phyloP scores from a whole-genome alignment of 53 echinoderm and acorn worm genomes.

The Henricia sp. region DNA sequence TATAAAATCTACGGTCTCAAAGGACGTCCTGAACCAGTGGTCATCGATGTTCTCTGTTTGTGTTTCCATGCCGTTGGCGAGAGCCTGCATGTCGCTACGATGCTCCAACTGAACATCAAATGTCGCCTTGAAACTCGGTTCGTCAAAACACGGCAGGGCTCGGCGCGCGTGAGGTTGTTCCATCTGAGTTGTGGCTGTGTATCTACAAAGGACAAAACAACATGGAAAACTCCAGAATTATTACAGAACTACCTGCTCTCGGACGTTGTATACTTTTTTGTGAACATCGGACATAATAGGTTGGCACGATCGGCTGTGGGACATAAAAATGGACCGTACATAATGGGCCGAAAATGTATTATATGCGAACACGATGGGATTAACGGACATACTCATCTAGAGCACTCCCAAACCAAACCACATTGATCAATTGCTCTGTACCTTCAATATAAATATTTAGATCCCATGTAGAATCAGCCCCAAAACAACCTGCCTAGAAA shows the following conservation, averaged over 20 bases:
- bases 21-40: conserved; percentile 63
- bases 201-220: background rate
- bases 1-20: conserved; percentile 63
- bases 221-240: background rate
- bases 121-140: conserved; percentile 61
- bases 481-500: no score
- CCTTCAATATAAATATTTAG: no score
- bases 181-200: conserved; percentile 45
- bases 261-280: background rate
- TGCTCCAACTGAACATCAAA: conserved; percentile 65
- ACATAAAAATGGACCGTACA: background rate
- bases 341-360: no score
- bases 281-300: no score
- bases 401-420: no score
- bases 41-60: conserved; percentile 31
- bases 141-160: conserved; percentile 61
- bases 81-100: conserved; percentile 40
- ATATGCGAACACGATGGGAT: no score
- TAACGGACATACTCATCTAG: no score
- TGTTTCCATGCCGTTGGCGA: conserved; percentile 58
- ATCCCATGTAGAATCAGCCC: no score
- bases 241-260: background rate
- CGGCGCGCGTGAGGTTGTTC: conserved; percentile 50
- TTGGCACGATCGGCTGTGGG: no score
- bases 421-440: no score